Base-by-base conservation (phyloP, 2,113 vertebrate genomes). In the Phoxinus phoxinus region DNA sequence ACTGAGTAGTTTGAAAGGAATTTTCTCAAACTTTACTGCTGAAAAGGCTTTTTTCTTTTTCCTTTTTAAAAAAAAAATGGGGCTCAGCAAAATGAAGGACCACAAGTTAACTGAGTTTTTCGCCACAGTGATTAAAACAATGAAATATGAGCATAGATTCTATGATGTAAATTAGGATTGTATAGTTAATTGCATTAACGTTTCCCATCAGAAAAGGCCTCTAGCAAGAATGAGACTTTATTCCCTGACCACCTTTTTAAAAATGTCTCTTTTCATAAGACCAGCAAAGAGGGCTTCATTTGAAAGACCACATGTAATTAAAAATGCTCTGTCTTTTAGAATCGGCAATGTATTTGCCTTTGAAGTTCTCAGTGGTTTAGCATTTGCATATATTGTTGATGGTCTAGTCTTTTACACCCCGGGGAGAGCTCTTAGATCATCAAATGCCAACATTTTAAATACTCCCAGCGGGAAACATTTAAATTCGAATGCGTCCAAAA, bases 371-470 rank as follows among this genome's bases (percentile, higher is more conserved):
- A 35, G 30, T 37, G 30, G 65, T 72, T 83, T 72, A 48, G 44
- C 27, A 82, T 82, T 69, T 82, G 61, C 80, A 69, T 53, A 72
- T 72, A 58, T 41, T 72, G 48, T 56, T 72, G 81, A 83, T 83
- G 81, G 30, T 41, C 81, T 81, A 35, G 80, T 81, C 17, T 81
- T 73, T 83, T 58, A 25, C 21, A 72, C 80, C 59, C 61, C 44
- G 35, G 80, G 41, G 80, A 51, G 59, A 81, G 81, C 48, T 58
- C 65, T 83, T 72, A 72, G 67, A 83, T 72, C 81, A 71, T 83
- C 67, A 83, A 72, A 81, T 81, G 44, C 41, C 59, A 81, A 67
- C 79, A 67, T 51, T 81, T 81, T 53, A 81, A 82, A 83, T 58
- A 56, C 30, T 71, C 67, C 67, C 81, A 53, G 25, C 2, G 8